Conservation (phyloP, 2,113 vertebrate species). For the Peromyscus maniculatus region DNA sequence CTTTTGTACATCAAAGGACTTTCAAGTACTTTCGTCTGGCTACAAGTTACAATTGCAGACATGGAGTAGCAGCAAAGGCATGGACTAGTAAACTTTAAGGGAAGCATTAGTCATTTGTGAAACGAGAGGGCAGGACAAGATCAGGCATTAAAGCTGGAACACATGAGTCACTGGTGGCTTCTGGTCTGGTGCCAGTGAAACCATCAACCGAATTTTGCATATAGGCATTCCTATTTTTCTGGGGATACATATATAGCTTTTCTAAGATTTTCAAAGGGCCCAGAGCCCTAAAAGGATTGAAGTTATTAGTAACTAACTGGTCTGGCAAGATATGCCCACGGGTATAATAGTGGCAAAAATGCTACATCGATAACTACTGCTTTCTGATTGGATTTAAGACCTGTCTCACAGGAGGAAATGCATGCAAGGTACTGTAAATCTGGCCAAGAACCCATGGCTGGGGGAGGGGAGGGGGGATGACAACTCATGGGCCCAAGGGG, state of each 20-base stretch:
- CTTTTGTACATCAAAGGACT: conserved; percentile 60
- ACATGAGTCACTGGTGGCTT: background rate
- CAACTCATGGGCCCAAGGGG: background rate
- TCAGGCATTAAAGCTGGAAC: background rate
- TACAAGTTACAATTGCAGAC: background rate
- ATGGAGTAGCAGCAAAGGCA: background rate
- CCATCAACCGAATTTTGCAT: background rate
- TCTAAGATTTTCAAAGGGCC: conserved; percentile 39
- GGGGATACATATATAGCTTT: background rate
- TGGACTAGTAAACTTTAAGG: background rate
- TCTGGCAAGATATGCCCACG: background rate
- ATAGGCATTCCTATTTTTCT: background rate
- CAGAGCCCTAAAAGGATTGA: background rate
- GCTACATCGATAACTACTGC: too few species aligned
- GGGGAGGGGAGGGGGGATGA: too few species aligned
- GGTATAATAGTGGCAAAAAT: background rate
- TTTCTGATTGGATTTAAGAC: background rate
- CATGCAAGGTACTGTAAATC: background rate
- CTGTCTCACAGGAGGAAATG: background rate
- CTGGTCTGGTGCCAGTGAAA: background rate
- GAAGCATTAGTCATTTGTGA: background rate
- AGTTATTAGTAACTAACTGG: background rate
- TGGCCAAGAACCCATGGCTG: background rate
- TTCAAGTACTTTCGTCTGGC: conserved; percentile 58
- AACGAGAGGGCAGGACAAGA: background rate